Evolutionary conservation across 2,888 invertebrate species (phyloP).

Genomic region (Cephus pulcher): DNA sequence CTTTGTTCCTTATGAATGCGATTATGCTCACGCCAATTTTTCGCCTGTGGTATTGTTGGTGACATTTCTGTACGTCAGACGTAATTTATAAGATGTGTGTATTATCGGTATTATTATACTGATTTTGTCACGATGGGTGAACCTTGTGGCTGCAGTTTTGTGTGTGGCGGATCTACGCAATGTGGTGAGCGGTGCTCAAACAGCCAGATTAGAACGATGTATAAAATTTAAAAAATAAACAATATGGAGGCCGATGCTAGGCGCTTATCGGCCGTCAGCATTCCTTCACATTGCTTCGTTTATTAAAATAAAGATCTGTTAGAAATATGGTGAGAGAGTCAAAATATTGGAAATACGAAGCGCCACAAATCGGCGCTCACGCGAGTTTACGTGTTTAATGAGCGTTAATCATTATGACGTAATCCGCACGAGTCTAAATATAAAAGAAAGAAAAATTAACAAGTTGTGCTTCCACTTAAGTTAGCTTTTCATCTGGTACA

Average conservation of each 20-base stretch:
- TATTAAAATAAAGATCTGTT: constrained; percentile 8
- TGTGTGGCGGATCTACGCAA: not conserved
- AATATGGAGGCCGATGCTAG: not conserved
- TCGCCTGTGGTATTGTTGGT: constrained; percentile 43
- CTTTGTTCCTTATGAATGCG: constrained; percentile 76
- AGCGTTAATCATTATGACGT: constrained; percentile 14
- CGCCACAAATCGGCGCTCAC: constrained; percentile 6
- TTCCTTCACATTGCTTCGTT: constrained; percentile 1
- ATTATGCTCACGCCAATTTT: constrained; percentile 80
- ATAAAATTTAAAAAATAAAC: constrained; percentile 12
- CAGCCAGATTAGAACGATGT: not conserved
- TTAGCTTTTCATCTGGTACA: not conserved
- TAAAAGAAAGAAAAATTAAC: not conserved
- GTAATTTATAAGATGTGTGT: not conserved
- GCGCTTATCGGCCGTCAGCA: not conserved
- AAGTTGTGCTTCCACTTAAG: constrained; percentile 7
- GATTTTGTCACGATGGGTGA: not conserved
- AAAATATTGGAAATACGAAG: constrained; percentile 3
- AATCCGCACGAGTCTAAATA: not conserved
- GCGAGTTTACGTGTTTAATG: constrained; percentile 1
- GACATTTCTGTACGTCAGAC: constrained; percentile 20
- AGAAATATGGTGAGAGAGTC: constrained; percentile 13
- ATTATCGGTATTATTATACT: too few relatives aligned
- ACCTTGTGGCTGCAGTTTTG: not conserved
- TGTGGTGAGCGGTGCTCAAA: not conserved